Base-by-base conservation (phyloP, 1,140 invertebrate species). In the Papilio aristodemus region DNA sequence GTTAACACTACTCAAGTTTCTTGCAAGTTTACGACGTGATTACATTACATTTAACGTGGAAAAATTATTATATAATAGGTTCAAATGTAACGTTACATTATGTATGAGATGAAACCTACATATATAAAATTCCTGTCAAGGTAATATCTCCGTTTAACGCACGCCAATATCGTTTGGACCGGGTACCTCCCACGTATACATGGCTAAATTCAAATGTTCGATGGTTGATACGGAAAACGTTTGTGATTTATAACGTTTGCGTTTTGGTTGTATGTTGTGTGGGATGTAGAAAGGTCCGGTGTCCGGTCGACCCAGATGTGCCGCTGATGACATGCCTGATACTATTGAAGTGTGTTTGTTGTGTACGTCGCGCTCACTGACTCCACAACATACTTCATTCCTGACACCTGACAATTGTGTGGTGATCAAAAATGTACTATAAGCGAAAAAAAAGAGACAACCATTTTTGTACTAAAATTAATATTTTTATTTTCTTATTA, bases 271-370 rank as follows among this genome's bases (percentile, higher is more conserved):
- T 71, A 76, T 77, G 68, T 41, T 54, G 79, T 77, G 84, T 82
- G 78, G 81, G 84, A 58, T 77, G 76, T 82, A 77, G 79, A 79
- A 82, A 79, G n/a, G n/a, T 83, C 76, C 74, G 74, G 75, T 87
- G 84, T 86, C 85, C 85, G 87, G 85, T 82, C 84, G 87, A 87
- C 86, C 84, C 75, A 85, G 78, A 80, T 86, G 80, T 72, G 69
- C 68, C 59, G 69, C 62, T 74, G 87, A 86, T 84, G 80, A 82
- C 83, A 87, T 76, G 71, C 54, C 27, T 71, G 87, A 90, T 90
- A 88, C 76, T 74, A 83, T 87, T 85, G 73, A 87, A 77, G 74
- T 79, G 77, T 77, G 64, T n/a, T n/a, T 78, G 67, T 72, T 76
- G 71, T 73, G 77, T 59, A 60, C 75, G 78, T 82, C 69, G 73